phyloP scores from a whole-genome alignment of 2,113 vertebrate genomes.

The Aythya baeri region DNA sequence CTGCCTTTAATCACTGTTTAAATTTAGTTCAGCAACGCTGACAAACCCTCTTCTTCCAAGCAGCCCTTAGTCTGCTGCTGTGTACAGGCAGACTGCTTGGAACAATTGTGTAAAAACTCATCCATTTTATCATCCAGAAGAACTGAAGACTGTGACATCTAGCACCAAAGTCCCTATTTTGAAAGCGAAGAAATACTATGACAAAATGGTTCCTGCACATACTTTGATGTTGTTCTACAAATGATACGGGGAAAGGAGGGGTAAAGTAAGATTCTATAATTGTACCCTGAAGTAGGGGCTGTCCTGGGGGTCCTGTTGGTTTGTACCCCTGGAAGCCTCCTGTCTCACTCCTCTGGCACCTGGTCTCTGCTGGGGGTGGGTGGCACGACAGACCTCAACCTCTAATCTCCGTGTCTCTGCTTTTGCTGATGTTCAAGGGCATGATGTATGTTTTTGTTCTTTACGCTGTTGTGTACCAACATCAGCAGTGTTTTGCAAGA shows the following conservation, averaged over 20 bases:
- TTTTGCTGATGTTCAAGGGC: neutral
- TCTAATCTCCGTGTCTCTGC: neutral
- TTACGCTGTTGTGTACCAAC: accelerated
- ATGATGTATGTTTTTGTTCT: neutral
- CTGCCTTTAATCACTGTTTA: neutral
- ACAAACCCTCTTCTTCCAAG: neutral
- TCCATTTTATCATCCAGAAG: neutral
- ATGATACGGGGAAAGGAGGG: accelerated
- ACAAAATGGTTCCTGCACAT: neutral
- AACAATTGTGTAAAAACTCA: accelerated
- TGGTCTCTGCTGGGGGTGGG: neutral
- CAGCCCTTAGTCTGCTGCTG: neutral
- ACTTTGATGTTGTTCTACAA: neutral
- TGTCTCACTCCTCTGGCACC: accelerated
- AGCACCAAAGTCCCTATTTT: neutral
- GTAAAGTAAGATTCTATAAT: neutral
- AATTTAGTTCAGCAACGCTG: neutral
- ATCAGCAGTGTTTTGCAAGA: neutral
- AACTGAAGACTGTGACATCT: neutral
- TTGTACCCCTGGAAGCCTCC: neutral
- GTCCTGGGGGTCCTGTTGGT: too few species aligned
- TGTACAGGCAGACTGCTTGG: neutral
- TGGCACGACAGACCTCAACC: neutral
- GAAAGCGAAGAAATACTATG: neutral
- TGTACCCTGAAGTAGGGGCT: neutral